Base-by-base conservation (phyloP, 1,140 invertebrate genomes). In the Battus philenor region DNA sequence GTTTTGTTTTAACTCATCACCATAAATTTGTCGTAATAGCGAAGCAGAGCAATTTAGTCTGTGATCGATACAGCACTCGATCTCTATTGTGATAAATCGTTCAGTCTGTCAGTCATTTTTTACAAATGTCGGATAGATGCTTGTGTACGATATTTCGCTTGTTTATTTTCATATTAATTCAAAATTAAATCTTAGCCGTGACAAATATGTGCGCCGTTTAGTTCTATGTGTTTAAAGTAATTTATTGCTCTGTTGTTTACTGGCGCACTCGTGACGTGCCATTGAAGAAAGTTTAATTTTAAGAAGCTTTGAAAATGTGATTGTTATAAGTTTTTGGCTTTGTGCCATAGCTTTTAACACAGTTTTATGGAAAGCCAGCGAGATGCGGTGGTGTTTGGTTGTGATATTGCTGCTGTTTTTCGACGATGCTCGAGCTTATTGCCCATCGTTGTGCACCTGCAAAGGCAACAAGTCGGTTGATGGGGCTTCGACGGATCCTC, bases 231-330 rank as follows among this genome's bases (percentile, higher is more conserved):
- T 50, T 29, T 51, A 24, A 45, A 45, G 13, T 49, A 59, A 43
- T 56, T 45, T 36, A 33, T 46, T 46, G 29, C 18, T 39, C 16
- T 49, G 18, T 50, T 31, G 13, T 38, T 52, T 53, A 38, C 22
- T 32, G 22, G 50, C 34, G 59, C 54, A 27, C 43, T 54, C 49
- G 44, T 44, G 26, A 41, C 36, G 51, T 59, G 50, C 44, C 48
- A 68, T 66, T 73, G 55, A 68, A 55, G 50, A 62, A 62, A 56
- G 39, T 41, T 27, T 13, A 41, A 27, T 27, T 41, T 39, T 33
- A 71, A 60, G 63, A 75, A 68, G 80, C 68, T 67, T 44, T 72
- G 58, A 81, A 80, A 69, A 84, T 81, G 77, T 74, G 72, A 84
- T 75, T 64, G 64, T 69, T 68, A 62, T 53, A 73, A 47, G 50